Evolutionary conservation across 1,140 invertebrate genomes (phyloP), one percentile per base, ranked within the genome.

Genomic region (Musca vetustissima): DNA sequence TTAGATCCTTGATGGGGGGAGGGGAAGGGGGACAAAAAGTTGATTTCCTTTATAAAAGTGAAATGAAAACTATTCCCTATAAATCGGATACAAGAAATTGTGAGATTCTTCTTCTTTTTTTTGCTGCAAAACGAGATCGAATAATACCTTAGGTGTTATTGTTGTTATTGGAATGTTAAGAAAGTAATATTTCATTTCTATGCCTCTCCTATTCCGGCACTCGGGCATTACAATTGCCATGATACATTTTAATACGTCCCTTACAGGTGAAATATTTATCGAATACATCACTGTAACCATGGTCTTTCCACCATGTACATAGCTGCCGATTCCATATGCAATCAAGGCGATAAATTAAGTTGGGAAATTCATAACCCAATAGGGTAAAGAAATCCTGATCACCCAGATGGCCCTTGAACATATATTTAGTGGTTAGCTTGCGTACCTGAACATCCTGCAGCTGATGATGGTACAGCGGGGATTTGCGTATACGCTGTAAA

Each of bases 311-410:
- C 92, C 93, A 95, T 1, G 87, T 88, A 76, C 93, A 95, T 55
- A 96, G 81, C 77, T 95, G 93, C 53, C 92, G 84, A 77, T 96
- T 95, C 90, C 93, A 95, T 9, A 86, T 87, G 82, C 93, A 96
- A 55, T 92, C 90, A 21, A 95, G 78, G 19, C 87, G 86, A 76
- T 93, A 89, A 75, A 95, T 91, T 21, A 94, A 79, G 71, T 92
- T 85, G 4, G 90, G 89, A 75, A 90, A 84, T 74, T 94, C 92
- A 73, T 81, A 85, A 1, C 85, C 85, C 7, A 94, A 73, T 24
- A 96, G 76, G 0, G 93, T 93, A 76, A 92, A 96, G 81, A 93
- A 94, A 83, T 95, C 93, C 83, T 95, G 93, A 83, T 95, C 93
- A 4, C 93, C 93, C 19, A 96, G 84, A 82, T 95, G 92, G 9